Evolutionary conservation across 1,140 invertebrate species (phyloP), one percentile per base, ranked within the genome.

Genomic region (Camponotus floridanus): DNA sequence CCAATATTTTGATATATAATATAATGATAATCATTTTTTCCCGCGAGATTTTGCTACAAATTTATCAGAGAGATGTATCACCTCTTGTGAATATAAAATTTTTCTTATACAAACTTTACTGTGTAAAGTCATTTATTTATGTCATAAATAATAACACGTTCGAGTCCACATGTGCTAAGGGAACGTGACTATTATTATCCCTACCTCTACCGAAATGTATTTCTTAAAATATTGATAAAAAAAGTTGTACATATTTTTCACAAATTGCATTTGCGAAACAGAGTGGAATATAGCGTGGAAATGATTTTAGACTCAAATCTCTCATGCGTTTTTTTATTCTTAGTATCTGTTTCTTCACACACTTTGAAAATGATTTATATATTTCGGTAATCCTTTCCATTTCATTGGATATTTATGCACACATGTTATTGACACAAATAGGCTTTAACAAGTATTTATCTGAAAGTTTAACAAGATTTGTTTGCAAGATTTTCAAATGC

Each of bases 321-420:
- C 55, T 74, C 55, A 26, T 59, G 36, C 1, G 26, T 51, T 6
- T 59, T 59, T 59, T 74, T 74, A 74, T 74, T 74, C 71, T 74
- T 74, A 74, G 36, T 55, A 59, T 74, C 71, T 57, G 71, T 59
- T 74, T 74, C 51, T 51, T 74, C n/a, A 74, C n/a, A 59, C 33
- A 31, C 13, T 74, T 26, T n/a, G 11, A 59, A 13, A 21, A n/a
- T 39, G 39, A 59, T 26, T 36, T 36, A 33, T 74, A 59, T 9
- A 48, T 48, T 48, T 48, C 11, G 45, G 45, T 48, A 48, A 39
- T 26, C 26, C 26, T 26, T 26, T 1, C 26, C 8, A 18, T 18
- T 73, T 36, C 26, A 11, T 21, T 33, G 18, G 5, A 57, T 7
- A 13, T 33, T 1, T 51, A n/a, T 9, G 31, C 9, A 18, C 18